These are phyloP conservation scores for Eonycteris spelaea DNA, from an alignment of 2,113 vertebrate genomes.

Conservation along the genomic window DNA sequence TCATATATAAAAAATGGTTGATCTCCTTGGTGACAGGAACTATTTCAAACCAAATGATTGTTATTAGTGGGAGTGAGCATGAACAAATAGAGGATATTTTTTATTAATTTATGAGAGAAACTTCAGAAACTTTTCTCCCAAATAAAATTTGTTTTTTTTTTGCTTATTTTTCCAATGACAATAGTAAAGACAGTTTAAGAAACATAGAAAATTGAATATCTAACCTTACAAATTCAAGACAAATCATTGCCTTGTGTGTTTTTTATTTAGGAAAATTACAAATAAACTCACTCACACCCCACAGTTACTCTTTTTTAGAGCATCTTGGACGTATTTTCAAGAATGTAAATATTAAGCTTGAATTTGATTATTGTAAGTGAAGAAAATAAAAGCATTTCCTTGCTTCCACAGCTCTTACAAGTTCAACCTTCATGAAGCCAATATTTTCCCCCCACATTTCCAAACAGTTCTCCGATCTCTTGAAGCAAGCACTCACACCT, in stretches of 20 bases:
- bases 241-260: not conserved
- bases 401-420: not conserved
- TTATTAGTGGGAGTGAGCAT: not conserved
- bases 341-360: not conserved
- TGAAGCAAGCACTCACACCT: not conserved
- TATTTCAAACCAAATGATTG: not conserved
- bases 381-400: not conserved
- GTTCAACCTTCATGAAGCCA: not conserved
- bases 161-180: not conserved
- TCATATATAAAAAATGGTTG: not conserved
- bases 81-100: not conserved
- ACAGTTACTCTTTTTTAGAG: not conserved
- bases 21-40: not conserved
- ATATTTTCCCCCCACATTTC: not conserved
- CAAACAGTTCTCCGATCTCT: not conserved
- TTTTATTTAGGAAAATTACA: not conserved
- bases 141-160: not conserved
- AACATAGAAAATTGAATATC: not conserved
- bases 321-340: not conserved
- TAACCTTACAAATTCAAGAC: not conserved
- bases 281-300: not conserved
- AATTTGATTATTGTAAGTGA: not conserved
- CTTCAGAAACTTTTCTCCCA: not conserved
- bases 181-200: not conserved
- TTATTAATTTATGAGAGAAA: not conserved